phyloP scores from a whole-genome alignment of 2,888 invertebrate genomes.

The Cosmorhoe ocellata region DNA sequence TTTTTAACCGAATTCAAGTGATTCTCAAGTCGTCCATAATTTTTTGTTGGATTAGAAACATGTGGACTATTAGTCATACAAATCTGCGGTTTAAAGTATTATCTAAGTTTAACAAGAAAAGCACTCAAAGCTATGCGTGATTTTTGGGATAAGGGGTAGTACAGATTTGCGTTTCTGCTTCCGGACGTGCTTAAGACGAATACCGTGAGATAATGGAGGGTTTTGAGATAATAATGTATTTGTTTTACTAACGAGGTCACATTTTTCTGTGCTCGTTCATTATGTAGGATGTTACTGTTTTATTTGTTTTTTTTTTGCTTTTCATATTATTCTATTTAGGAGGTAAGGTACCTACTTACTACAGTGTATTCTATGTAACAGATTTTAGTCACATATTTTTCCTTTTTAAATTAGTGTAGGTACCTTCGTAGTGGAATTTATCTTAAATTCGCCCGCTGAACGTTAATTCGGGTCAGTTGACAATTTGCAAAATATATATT shows the following conservation, averaged over 20 bases:
- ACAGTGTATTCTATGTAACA: too few relatives aligned
- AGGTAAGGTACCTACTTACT: too few relatives aligned
- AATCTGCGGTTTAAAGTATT: slow-evolving; percentile 54
- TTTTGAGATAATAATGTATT: slow-evolving; percentile 40
- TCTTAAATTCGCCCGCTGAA: too few relatives aligned
- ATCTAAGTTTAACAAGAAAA: slow-evolving; percentile 24
- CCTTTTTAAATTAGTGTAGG: too few relatives aligned
- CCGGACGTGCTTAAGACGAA: slow-evolving; percentile 53
- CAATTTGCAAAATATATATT: too few relatives aligned
- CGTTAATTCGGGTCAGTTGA: too few relatives aligned
- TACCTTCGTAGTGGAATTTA: too few relatives aligned
- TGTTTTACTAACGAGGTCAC: slow-evolving; percentile 34
- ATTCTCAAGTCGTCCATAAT: too few relatives aligned
- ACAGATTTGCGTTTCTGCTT: slow-evolving; percentile 46
- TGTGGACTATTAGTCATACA: slow-evolving; percentile 72
- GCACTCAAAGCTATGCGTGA: slow-evolving; percentile 45
- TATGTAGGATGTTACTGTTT: slow-evolving; percentile 18
- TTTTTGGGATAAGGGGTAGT: slow-evolving; percentile 42
- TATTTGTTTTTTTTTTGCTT: slow-evolving; percentile 20
- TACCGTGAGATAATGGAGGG: slow-evolving; percentile 40
- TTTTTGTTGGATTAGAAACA: slow-evolving; percentile 45
- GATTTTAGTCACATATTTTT: too few relatives aligned
- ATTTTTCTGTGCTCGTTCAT: slow-evolving; percentile 32
- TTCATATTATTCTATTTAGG: slow-evolving; percentile 18
- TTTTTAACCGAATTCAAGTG: too few relatives aligned